These are phyloP conservation scores for Arothron firmamentum DNA, from an alignment of 2,113 vertebrate genomes.

Conservation along the genomic window DNA sequence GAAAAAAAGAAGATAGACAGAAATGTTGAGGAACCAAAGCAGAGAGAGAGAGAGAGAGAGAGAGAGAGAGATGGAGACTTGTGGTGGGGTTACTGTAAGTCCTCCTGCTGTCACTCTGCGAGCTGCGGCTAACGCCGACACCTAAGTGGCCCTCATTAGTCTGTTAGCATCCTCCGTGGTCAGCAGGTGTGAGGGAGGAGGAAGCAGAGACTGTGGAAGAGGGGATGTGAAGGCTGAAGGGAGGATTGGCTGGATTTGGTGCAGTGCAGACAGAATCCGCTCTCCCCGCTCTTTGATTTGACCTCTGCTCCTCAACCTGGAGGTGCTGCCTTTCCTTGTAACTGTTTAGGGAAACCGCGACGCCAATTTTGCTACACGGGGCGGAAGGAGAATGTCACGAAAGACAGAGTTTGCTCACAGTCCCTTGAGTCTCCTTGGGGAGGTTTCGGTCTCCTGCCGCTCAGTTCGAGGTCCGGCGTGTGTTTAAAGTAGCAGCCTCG, in stretches of 20 bases:
- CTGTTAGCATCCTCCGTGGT: constrained; percentile 52
- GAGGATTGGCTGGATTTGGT: constrained; percentile 63
- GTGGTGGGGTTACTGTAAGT: constrained; percentile 40
- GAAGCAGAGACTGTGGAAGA: constrained; percentile 28
- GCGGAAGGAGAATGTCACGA: constrained; percentile 19
- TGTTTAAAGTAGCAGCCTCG: constrained; percentile 29
- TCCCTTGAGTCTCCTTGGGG: constrained; percentile 26
- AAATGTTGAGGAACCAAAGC: background rate
- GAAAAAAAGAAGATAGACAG: background rate
- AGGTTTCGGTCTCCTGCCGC: constrained; percentile 43
- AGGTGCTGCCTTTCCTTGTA: constrained; percentile 24
- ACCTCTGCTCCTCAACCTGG: constrained; percentile 33
- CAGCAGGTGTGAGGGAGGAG: constrained; percentile 34
- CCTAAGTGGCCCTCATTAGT: constrained; percentile 69
- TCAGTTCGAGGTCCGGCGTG: constrained; percentile 26
- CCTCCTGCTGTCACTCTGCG: constrained; percentile 51
- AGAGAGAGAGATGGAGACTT: constrained; percentile 13
- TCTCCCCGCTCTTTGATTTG: constrained; percentile 37
- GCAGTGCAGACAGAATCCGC: constrained; percentile 53
- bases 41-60: constrained; percentile 13
- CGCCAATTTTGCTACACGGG: constrained; percentile 49
- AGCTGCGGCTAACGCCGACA: constrained; percentile 38
- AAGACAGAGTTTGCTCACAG: constrained; percentile 31
- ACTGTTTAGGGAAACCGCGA: constrained; percentile 16
- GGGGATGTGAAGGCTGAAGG: constrained; percentile 36